These are phyloP conservation scores for Drosophila virilis DNA, from an alignment of 1,140 invertebrate genomes.

Conservation along the genomic window DNA sequence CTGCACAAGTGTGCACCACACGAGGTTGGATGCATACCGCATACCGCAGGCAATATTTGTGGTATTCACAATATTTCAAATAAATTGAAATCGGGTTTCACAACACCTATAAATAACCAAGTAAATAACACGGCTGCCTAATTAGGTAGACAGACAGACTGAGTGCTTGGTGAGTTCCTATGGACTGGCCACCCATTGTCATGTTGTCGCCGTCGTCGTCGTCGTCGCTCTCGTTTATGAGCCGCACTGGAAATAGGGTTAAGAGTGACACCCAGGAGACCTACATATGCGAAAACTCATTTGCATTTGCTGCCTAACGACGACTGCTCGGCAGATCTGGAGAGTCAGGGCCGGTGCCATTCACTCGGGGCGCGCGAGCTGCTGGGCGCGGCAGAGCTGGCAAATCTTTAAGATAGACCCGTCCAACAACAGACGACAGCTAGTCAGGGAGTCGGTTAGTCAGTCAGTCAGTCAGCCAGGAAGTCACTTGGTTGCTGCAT, in stretches of 20 bases:
- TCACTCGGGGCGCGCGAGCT: constrained; percentile 3
- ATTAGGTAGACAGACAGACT: constrained; percentile 12
- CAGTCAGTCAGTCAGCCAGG: constrained; percentile 34
- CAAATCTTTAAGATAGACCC: constrained; percentile 37
- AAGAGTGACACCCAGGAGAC: constrained; percentile 79
- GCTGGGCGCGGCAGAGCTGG: constrained; percentile 13
- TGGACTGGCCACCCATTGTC: constrained; percentile 62
- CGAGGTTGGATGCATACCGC: constrained; percentile 4
- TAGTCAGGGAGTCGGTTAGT: constrained; percentile 15
- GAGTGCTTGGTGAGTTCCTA: neutral
- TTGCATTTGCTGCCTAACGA: constrained; percentile 73
- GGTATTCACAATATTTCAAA: neutral
- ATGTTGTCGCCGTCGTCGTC: constrained; percentile 15
- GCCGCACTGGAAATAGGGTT: constrained; percentile 64
- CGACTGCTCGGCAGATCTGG: constrained; percentile 10
- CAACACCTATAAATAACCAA: constrained; percentile 9
- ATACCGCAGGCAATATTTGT: neutral
- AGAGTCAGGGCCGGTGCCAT: constrained; percentile 26
- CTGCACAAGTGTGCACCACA: constrained; percentile 48
- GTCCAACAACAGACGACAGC: constrained; percentile 15
- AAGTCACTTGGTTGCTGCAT: constrained; percentile 52
- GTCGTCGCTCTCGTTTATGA: constrained; percentile 68
- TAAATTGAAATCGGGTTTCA: constrained; percentile 14
- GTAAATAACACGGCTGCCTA: constrained; percentile 16
- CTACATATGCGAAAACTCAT: constrained; percentile 70